Percentiles rank a stretch among this genome's conserved stretches.
Conservation (phyloP, 2,113 vertebrate genomes). For the Mormyrus lacerda region DNA sequence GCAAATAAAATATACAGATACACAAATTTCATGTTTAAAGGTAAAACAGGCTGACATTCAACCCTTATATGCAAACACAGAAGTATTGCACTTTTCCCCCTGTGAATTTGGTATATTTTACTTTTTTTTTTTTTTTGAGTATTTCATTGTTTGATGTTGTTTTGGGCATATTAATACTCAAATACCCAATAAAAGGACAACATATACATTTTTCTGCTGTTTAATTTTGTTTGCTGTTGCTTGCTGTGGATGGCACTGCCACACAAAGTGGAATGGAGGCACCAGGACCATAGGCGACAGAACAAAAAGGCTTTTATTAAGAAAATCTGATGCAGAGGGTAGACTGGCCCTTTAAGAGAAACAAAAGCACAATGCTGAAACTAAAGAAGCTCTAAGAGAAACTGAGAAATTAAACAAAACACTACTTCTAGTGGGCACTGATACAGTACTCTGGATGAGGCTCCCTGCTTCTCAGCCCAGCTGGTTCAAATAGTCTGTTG, state of each 20-base stretch:
- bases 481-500: neutral
- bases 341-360: conserved; percentile 8
- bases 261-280: neutral
- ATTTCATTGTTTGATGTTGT: neutral
- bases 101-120: neutral
- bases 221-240: neutral
- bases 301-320: conserved; percentile 4
- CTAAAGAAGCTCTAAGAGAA: neutral
- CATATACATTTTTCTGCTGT: neutral
- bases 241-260: neutral
- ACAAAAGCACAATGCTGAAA: neutral
- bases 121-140: neutral
- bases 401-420: conserved; percentile 4
- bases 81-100: neutral
- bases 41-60: neutral
- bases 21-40: neutral
- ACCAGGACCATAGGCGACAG: neutral
- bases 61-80: neutral
- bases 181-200: neutral
- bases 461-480: neutral
- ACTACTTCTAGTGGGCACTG: neutral
- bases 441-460: neutral
- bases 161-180: neutral
- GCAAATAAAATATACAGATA: neutral
- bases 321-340: neutral